A percentile compares a stretch with the other conserved stretches of the same genome.
These are phyloP conservation scores for Macaca nemestrina DNA, from an alignment of 2,113 vertebrate genomes.

Conservation along the genomic window DNA sequence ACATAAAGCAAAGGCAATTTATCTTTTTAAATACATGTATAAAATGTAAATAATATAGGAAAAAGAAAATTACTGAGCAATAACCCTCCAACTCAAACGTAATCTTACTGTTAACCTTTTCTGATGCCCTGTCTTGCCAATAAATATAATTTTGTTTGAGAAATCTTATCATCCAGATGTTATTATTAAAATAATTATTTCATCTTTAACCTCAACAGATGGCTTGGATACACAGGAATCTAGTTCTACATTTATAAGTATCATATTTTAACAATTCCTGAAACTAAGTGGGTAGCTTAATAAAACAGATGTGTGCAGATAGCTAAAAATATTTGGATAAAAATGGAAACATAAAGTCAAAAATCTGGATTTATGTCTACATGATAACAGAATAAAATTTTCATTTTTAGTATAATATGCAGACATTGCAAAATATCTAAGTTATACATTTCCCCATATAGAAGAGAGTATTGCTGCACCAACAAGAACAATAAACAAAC, in stretches of 20 bases:
- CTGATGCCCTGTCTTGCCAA: neutral
- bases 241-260: neutral
- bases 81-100: neutral
- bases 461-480: neutral
- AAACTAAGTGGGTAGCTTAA: neutral
- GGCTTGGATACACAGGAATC: neutral
- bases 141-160: neutral
- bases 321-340: slow-evolving; percentile 17
- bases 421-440: neutral
- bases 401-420: neutral
- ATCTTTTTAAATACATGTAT: neutral
- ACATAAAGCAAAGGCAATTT: slow-evolving; percentile 16
- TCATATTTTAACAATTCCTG: slow-evolving; percentile 21
- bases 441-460: neutral
- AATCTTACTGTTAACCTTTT: neutral
- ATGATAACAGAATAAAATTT: neutral
- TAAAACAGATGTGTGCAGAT: neutral
- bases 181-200: slow-evolving; percentile 55
- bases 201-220: neutral
- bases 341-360: slow-evolving; percentile 12
- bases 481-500: neutral
- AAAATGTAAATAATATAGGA: neutral
- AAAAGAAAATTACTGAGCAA: slow-evolving; percentile 24
- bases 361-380: slow-evolving; percentile 6
- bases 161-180: neutral